Base-by-base conservation (phyloP, 2,888 invertebrate species). In the Hoplodrina blanda region DNA sequence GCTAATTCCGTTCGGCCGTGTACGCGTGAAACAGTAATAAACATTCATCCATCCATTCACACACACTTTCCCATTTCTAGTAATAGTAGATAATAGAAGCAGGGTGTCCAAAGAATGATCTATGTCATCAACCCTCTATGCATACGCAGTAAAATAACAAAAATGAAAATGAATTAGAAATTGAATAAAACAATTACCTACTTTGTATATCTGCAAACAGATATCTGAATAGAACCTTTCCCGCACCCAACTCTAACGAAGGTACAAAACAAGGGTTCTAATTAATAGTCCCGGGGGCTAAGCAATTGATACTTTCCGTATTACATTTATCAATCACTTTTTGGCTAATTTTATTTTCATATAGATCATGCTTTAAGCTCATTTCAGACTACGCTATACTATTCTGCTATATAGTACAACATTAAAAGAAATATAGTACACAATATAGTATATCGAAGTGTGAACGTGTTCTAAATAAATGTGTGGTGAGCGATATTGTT, bases 291-390 rank as follows among this genome's bases (percentile, higher is more conserved):
- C 76, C 60, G 44, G 50, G 69, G 68, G 76, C 49, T 25, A 60
- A 50, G 76, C 76, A 73, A 73, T 73, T 76, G 73, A 73, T 76
- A 73, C 76, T 76, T 69, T 73, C 44, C 46, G 46, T 52, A 49
- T 69, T 73, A 41, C 41, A 69, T 61, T 73, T 52, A 55, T 41
- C 19, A 69, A 69, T 61, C 59, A 68, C 10, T 73, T 75, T 33
- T 17, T 50, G 59, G 33, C 44, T n/a, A 25, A 68, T 68, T 68
- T 68, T 8, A 25, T 55, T 76, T 44, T 11, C 25, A 41, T 49
- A 66, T 37, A 19, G 10, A 8, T 19, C 17, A 37, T 7, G 8
- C 8, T 37, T 33, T 33, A 33, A n/a, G n/a, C n/a, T n/a, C n/a
- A n/a, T n/a, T n/a, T n/a, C n/a, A n/a, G n/a, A n/a, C n/a, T n/a